Percentiles rank a stretch among this genome's conserved stretches.
These are phyloP conservation scores for Schlechtendalia chinensis DNA, from an alignment of 1,140 invertebrate species.

Conservation along the genomic window DNA sequence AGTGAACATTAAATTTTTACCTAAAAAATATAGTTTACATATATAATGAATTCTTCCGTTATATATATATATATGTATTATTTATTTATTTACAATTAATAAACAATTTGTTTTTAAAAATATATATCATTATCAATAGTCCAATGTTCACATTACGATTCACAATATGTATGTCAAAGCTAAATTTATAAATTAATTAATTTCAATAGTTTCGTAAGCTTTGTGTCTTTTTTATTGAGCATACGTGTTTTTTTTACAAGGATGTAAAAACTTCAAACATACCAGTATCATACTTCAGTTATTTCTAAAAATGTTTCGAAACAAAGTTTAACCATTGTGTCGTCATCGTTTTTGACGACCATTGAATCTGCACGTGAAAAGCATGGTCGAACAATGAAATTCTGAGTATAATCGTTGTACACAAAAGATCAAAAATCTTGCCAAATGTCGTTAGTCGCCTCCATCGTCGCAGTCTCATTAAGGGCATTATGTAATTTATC, in stretches of 20 bases:
- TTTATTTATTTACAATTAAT: too few species aligned
- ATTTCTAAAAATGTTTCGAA: conserved; percentile 39
- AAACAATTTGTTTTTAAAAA: too few species aligned
- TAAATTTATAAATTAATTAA: too few species aligned
- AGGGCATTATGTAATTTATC: conserved; percentile 40
- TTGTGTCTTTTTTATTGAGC: not conserved
- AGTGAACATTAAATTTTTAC: too few species aligned
- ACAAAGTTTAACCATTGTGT: conserved; percentile 26
- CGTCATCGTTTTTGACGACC: conserved; percentile 26
- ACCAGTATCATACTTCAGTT: not conserved
- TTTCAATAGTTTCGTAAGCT: too few species aligned
- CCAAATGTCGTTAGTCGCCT: conserved; percentile 45
- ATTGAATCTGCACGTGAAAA: conserved; percentile 40
- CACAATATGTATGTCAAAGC: too few species aligned
- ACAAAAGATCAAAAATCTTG: conserved; percentile 48
- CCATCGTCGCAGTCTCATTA: conserved; percentile 41
- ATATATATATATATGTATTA: too few species aligned
- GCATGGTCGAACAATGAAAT: conserved; percentile 34
- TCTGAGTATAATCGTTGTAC: conserved; percentile 40
- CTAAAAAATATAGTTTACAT: too few species aligned
- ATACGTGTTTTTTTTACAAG: not conserved
- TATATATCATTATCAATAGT: too few species aligned
- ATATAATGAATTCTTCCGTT: too few species aligned
- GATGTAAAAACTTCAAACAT: conserved; percentile 8
- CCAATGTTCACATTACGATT: too few species aligned